phyloP scores from a whole-genome alignment of 2,113 vertebrate species.

The Raphicerus campestris region DNA sequence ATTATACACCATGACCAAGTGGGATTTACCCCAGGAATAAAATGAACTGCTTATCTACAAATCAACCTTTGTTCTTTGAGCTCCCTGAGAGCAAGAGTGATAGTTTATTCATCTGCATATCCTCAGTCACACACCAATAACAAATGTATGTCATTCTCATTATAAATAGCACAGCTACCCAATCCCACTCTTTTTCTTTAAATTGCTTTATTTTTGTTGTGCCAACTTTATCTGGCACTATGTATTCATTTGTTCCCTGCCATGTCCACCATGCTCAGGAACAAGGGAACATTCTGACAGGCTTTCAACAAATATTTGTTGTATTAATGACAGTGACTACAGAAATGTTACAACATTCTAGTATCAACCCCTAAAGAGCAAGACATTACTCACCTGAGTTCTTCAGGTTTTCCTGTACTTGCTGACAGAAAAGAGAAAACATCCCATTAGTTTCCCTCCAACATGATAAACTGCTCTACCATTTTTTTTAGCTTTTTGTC shows the following conservation, averaged over 20 bases:
- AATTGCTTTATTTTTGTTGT: background rate
- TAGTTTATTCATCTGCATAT: background rate
- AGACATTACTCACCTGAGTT: constrained; percentile 74
- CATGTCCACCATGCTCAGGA: background rate
- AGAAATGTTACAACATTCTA: background rate
- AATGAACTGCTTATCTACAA: background rate
- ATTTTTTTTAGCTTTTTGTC: no score
- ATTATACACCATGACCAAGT: background rate
- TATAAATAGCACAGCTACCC: background rate
- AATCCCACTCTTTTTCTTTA: background rate
- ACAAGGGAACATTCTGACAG: background rate
- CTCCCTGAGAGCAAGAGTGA: background rate
- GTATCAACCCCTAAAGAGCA: constrained; percentile 18
- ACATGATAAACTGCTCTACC: background rate
- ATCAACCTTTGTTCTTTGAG: background rate
- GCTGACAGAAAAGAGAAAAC: constrained; percentile 62
- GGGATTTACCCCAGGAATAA: background rate
- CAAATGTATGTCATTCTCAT: background rate
- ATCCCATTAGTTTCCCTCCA: constrained; percentile 32
- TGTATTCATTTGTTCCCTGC: background rate
- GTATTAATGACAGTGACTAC: constrained; percentile 8
- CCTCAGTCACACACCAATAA: background rate
- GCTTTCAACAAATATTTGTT: background rate
- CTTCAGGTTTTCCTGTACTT: constrained; percentile 76
- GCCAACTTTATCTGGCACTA: background rate